Conservation (phyloP, 2,888 invertebrate species). For the Melieria crassipennis region DNA sequence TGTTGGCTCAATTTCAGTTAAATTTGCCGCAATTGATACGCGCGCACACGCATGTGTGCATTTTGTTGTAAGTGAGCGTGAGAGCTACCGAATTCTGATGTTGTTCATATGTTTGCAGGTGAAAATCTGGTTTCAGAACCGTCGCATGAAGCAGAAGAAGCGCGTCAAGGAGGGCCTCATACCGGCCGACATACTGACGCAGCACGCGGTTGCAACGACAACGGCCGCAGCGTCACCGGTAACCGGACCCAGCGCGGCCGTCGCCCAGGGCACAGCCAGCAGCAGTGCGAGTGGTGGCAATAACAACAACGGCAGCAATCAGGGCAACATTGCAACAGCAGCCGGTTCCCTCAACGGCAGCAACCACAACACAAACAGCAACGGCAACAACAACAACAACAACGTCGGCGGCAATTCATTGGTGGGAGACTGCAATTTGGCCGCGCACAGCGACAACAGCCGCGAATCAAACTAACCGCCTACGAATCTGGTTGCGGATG, state of each 20-base stretch:
- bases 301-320: constrained; percentile 18
- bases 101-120: constrained; percentile 66
- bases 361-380: constrained; percentile 9
- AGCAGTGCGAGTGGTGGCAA: constrained; percentile 17
- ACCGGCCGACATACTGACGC: constrained; percentile 70
- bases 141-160: constrained; percentile 98
- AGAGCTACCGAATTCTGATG: not conserved
- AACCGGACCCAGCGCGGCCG: constrained; percentile 59
- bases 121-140: constrained; percentile 98
- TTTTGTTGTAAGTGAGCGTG: not conserved
- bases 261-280: constrained; percentile 26
- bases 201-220: constrained; percentile 64
- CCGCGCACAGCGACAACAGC: constrained; percentile 75
- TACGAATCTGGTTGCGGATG: not conserved
- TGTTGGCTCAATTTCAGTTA: not conserved
- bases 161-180: constrained; percentile 93
- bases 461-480: constrained; percentile 72
- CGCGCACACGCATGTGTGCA: not conserved
- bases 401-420: constrained; percentile 4
- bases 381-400: constrained; percentile 31
- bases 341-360: constrained; percentile 14
- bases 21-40: not conserved
- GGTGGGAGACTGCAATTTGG: constrained; percentile 40
- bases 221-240: constrained; percentile 55
- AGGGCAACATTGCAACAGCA: constrained; percentile 16